phyloP scores from a whole-genome alignment of 2,888 invertebrate species.

The Megalurothrips usitatus region DNA sequence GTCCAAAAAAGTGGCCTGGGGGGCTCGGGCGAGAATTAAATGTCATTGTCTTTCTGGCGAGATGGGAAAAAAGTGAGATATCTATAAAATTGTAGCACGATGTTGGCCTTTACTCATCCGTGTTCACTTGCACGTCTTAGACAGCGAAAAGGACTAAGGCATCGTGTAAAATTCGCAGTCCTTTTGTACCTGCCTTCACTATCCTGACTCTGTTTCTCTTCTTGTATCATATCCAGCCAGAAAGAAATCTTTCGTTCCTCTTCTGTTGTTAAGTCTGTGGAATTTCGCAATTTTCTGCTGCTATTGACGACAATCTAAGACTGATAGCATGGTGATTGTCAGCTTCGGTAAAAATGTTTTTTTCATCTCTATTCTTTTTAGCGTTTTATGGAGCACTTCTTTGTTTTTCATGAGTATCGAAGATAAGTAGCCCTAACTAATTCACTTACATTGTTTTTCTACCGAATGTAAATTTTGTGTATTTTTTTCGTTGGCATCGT shows the following conservation, averaged over 20 bases:
- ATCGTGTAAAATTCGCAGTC: not conserved
- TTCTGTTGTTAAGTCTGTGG: not conserved
- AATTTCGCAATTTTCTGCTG: not conserved
- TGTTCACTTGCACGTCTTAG: not conserved
- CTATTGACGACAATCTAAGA: constrained; percentile 8
- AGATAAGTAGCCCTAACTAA: not conserved
- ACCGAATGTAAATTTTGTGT: not conserved
- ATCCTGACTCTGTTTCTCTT: not conserved
- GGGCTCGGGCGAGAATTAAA: not conserved
- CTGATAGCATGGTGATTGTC: constrained; percentile 22
- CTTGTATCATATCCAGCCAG: constrained; percentile 6
- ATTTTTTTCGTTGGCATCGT: not conserved
- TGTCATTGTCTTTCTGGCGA: not conserved
- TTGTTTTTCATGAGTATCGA: not conserved
- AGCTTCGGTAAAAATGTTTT: not conserved
- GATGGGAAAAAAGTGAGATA: not conserved
- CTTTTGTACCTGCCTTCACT: constrained; percentile 1
- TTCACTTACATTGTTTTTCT: constrained; percentile 3
- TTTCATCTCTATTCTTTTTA: not conserved
- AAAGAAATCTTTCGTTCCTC: constrained; percentile 3
- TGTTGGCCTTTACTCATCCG: not conserved
- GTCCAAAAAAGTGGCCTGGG: not conserved
- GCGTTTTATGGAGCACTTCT: not conserved
- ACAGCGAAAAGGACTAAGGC: not conserved
- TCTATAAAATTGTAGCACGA: not conserved